Conservation (phyloP, 2,797 vertebrate species). For the Urosaurus nigricauda region DNA sequence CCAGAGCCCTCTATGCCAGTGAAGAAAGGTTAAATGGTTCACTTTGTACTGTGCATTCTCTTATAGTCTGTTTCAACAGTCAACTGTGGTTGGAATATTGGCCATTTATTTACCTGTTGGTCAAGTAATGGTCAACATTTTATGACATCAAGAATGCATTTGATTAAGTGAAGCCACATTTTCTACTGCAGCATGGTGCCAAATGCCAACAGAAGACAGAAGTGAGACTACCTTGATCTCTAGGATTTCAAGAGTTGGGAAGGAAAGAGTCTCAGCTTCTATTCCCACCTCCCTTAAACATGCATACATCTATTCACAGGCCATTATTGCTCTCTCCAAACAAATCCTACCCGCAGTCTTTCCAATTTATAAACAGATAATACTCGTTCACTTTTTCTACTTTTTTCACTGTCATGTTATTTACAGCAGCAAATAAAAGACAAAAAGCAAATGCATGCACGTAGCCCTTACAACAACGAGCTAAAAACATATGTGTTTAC, state of each 20-base stretch:
- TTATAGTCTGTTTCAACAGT: not conserved
- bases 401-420: not conserved
- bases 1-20: not conserved
- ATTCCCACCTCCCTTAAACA: not conserved
- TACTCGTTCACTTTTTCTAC: no score
- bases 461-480: not conserved
- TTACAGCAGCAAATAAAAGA: no score
- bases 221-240: not conserved
- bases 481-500: not conserved
- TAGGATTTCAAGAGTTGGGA: not conserved
- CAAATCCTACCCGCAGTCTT: not conserved
- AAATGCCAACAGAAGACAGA: no score
- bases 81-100: not conserved
- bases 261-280: not conserved
- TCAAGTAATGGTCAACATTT: not conserved
- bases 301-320: not conserved
- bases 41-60: not conserved
- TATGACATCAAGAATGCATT: not conserved
- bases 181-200: no score
- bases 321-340: not conserved
- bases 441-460: not conserved
- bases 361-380: not conserved
- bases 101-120: not conserved
- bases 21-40: not conserved
- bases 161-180: not conserved